These are phyloP conservation scores for Brachyhypopomus gauderio DNA, from an alignment of 2,113 vertebrate genomes.

Conservation along the genomic window DNA sequence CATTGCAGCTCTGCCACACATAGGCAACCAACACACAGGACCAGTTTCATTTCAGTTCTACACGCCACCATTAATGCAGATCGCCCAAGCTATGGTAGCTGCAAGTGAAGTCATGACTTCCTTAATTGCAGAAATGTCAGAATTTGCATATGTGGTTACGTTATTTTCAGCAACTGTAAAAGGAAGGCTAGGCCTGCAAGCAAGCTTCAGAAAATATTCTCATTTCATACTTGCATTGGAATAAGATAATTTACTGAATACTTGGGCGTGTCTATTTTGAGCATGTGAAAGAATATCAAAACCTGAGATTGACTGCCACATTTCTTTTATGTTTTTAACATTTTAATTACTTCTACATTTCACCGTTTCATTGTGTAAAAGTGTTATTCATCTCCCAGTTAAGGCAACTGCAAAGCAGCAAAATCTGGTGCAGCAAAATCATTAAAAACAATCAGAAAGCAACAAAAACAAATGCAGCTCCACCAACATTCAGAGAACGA, in stretches of 20 bases:
- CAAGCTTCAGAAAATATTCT: background rate
- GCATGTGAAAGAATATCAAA: too few relatives aligned
- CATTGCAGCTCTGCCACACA: slow-evolving; percentile 43
- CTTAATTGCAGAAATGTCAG: slow-evolving; percentile 38
- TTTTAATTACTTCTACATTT: background rate
- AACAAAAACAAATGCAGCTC: background rate
- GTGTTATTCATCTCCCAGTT: background rate
- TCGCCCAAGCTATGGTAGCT: slow-evolving; percentile 19
- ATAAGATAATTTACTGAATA: too few relatives aligned
- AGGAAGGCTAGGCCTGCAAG: background rate
- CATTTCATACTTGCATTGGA: background rate
- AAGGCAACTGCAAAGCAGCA: background rate
- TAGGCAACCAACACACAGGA: slow-evolving; percentile 22
- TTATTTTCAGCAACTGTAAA: background rate
- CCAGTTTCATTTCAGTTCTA: slow-evolving; percentile 46
- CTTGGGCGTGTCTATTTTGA: too few relatives aligned
- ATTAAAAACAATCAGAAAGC: background rate
- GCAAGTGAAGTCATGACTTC: slow-evolving; percentile 23
- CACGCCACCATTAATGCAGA: slow-evolving; percentile 10
- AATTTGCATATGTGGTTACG: slow-evolving; percentile 32
- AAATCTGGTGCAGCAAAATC: background rate
- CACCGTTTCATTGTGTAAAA: background rate
- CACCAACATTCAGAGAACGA: background rate
- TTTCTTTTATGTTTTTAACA: background rate
- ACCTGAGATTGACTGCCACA: background rate